A percentile compares a stretch with the other conserved stretches of the same genome.
These are phyloP conservation scores for Oxycera nigricornis DNA, from an alignment of 2,888 invertebrate genomes.

Conservation along the genomic window DNA sequence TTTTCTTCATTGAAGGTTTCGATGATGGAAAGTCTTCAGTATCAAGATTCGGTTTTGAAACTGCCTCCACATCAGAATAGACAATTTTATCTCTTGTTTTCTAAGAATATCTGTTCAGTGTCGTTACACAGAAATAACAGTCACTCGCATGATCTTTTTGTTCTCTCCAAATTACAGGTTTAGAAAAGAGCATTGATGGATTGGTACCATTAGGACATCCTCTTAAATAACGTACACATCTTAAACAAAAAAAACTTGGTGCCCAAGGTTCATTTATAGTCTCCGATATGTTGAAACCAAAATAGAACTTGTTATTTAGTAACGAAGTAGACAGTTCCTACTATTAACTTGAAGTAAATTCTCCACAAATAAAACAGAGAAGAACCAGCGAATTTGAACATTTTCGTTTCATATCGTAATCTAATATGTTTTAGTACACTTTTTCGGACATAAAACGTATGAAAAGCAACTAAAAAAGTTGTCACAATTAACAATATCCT, in stretches of 20 bases:
- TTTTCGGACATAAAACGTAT: no score
- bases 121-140: neutral
- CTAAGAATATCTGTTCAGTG: neutral
- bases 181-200: neutral
- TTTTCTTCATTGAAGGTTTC: no score
- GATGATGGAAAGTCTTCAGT: no score
- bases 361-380: neutral
- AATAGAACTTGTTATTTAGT: neutral
- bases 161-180: neutral
- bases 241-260: neutral
- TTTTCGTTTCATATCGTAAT: neutral
- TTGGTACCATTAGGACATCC: neutral
- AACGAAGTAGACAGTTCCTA: neutral
- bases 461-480: no score
- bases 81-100: no score
- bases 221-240: neutral
- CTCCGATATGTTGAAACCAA: neutral
- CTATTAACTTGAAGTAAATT: neutral
- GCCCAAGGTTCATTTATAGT: neutral
- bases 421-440: no score
- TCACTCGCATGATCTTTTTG: neutral
- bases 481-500: no score
- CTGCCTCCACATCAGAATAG: no score
- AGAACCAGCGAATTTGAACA: neutral
- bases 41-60: no score